A percentile compares a stretch with the other conserved stretches of the same genome.
These are phyloP conservation scores for Himalopsyche anomala DNA, from an alignment of 2,888 invertebrate species.

Conservation along the genomic window DNA sequence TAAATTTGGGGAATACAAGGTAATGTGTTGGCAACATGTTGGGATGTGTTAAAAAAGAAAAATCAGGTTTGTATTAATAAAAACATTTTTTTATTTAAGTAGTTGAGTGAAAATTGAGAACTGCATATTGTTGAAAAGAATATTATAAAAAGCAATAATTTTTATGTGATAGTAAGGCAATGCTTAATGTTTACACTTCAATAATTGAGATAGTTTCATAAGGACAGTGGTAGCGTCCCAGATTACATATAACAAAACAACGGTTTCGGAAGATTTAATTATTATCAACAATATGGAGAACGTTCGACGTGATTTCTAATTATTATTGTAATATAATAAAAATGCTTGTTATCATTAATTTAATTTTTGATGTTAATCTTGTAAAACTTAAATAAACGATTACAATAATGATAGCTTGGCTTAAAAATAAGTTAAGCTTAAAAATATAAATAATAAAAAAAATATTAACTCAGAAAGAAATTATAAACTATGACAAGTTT, in stretches of 20 bases:
- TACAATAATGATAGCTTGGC: constrained; percentile 51
- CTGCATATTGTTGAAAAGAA: constrained; percentile 41
- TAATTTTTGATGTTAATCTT: constrained; percentile 36
- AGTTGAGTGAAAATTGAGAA: constrained; percentile 42
- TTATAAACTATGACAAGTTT: constrained; percentile 47
- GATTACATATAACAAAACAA: constrained; percentile 2
- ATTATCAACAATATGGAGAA: constrained; percentile 38
- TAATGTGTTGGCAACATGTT: too few species aligned
- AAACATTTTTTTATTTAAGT: constrained; percentile 40
- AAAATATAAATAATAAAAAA: constrained; percentile 64
- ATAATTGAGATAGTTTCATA: constrained; percentile 11
- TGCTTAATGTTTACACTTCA: background rate
- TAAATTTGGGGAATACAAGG: too few species aligned
- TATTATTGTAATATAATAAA: constrained; percentile 39
- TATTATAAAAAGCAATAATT: constrained; percentile 28
- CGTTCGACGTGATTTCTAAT: constrained; percentile 38
- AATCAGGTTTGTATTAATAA: constrained; percentile 5
- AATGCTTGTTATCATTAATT: constrained; percentile 30
- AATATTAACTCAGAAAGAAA: constrained; percentile 41
- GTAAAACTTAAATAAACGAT: constrained; percentile 52
- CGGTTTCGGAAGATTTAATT: constrained; percentile 12
- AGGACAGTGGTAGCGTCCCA: constrained; percentile 16
- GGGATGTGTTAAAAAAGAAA: background rate
- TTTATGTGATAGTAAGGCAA: constrained; percentile 32
- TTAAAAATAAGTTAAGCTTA: constrained; percentile 66